A percentile compares a stretch with the other conserved stretches of the same genome.
These are phyloP conservation scores for Lithophane leautieri DNA, from an alignment of 2,888 invertebrate species.

Conservation along the genomic window DNA sequence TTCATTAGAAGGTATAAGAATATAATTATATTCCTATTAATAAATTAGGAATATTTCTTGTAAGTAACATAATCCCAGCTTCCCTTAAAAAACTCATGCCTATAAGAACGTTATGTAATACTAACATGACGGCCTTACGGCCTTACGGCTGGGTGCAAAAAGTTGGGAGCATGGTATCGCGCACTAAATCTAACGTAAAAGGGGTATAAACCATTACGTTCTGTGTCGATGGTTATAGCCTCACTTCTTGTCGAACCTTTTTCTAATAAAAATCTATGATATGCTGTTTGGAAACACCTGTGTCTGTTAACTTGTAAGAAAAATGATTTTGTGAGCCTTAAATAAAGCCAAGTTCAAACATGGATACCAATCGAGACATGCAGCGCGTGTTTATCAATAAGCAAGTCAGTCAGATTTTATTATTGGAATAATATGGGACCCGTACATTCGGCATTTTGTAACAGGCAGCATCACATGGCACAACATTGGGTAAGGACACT, in stretches of 20 bases:
- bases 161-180: constrained; percentile 21
- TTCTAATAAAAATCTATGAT: constrained; percentile 71
- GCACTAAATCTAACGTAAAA: constrained; percentile 57
- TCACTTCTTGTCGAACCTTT: constrained; percentile 73
- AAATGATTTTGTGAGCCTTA: constrained; percentile 17
- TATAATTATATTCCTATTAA: not conserved
- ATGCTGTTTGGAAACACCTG: constrained; percentile 72
- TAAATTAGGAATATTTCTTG: not conserved
- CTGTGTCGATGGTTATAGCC: constrained; percentile 66
- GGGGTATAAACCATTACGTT: constrained; percentile 65
- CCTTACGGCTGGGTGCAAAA: not conserved
- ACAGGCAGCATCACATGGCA: not conserved
- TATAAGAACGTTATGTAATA: too few relatives aligned
- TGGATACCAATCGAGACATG: not conserved
- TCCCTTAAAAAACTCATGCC: not conserved
- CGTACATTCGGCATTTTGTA: not conserved
- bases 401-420: not conserved
- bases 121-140: not conserved
- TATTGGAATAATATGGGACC: not conserved
- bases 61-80: not conserved
- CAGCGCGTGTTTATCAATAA: not conserved
- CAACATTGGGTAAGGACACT: too few relatives aligned
- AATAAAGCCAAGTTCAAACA: constrained; percentile 4
- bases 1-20: not conserved
- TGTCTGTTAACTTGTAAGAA: constrained; percentile 48